Evolutionary conservation across 2,888 invertebrate genomes (phyloP).

Genomic region (Tineola bisselliella): DNA sequence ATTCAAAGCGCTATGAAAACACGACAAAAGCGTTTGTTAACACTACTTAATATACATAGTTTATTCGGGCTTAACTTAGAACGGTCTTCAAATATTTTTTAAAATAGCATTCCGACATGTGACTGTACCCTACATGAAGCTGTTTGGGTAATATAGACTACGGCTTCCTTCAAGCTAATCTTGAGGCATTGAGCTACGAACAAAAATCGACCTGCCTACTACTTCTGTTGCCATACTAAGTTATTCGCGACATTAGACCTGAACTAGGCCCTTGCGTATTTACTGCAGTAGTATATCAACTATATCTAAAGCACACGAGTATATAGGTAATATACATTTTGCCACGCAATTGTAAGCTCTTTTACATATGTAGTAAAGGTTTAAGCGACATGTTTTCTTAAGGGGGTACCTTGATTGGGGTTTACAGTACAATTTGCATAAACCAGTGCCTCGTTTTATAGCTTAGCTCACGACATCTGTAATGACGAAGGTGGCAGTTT

Average conservation of each 20-base stretch:
- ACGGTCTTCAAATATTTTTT: background rate
- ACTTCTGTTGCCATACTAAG: background rate
- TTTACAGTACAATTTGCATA: slow-evolving; percentile 43
- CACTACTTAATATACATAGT: background rate
- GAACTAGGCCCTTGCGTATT: slow-evolving; percentile 2
- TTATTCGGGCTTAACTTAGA: background rate
- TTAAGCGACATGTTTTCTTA: background rate
- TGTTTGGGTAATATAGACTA: no score
- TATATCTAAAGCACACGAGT: no score
- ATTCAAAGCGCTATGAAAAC: background rate
- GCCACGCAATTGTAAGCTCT: background rate
- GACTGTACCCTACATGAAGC: no score
- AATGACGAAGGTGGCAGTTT: slow-evolving; percentile 52
- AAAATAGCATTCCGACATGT: no score
- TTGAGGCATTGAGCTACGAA: no score
- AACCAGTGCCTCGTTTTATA: slow-evolving; percentile 50
- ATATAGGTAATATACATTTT: background rate
- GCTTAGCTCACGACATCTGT: slow-evolving; percentile 53
- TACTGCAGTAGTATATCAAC: slow-evolving; percentile 1
- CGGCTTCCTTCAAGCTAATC: no score
- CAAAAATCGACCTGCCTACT: no score
- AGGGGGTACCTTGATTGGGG: background rate
- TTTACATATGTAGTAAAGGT: background rate
- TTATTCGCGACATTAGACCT: slow-evolving; percentile 9
- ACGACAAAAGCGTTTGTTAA: background rate